Evolutionary conservation across 2,888 invertebrate genomes (phyloP).

Genomic region (Rhopalosiphum nymphaeae): DNA sequence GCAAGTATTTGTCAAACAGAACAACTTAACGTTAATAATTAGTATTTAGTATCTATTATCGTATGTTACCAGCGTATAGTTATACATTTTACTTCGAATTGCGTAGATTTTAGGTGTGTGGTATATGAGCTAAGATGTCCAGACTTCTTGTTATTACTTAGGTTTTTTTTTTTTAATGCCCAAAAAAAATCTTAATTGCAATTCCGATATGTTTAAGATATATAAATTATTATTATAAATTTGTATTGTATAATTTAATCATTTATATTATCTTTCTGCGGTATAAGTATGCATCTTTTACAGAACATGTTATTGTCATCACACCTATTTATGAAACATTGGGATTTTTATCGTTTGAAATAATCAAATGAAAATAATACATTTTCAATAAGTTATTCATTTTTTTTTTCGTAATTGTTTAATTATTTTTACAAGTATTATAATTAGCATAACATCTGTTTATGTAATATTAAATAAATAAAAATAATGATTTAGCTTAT

Average conservation of each 20-base stretch:
- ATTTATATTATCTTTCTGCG: not conserved
- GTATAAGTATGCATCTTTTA: not conserved
- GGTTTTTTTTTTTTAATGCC: not conserved
- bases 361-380: not conserved
- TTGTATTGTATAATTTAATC: not conserved
- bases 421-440: not conserved
- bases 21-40: not conserved
- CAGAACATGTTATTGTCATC: not conserved
- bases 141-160: not conserved
- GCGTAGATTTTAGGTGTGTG: not conserved
- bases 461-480: not conserved
- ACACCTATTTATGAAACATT: not conserved
- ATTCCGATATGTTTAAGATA: not conserved
- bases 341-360: not conserved
- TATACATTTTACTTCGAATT: not conserved
- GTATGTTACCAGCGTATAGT: not conserved
- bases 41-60: not conserved
- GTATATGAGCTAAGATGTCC: not conserved
- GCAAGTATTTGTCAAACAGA: not conserved
- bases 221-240: not conserved
- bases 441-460: not conserved
- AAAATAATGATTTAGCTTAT: too few species aligned
- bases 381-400: not conserved
- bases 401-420: not conserved
- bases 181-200: not conserved